Conservation (phyloP, 2,888 invertebrate species). For the Calameuta pallipes region DNA sequence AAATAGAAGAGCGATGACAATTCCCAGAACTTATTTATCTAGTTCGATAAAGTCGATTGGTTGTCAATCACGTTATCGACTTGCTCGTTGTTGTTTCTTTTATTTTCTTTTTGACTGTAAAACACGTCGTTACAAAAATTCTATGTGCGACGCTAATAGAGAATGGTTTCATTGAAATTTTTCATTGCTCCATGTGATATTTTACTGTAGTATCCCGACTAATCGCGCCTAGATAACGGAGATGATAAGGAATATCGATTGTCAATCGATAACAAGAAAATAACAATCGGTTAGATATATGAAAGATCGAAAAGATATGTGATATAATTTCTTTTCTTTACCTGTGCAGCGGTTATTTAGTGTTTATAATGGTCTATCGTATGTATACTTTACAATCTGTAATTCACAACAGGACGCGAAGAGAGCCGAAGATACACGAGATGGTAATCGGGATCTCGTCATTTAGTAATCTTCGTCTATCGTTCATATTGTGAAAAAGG, state of each 20-base stretch:
- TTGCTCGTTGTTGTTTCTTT: neutral
- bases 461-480: neutral
- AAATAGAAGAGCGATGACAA: neutral
- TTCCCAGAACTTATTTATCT: too few species aligned
- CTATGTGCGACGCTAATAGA: neutral
- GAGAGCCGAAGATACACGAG: neutral
- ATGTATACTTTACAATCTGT: neutral
- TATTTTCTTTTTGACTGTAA: neutral
- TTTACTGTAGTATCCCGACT: conserved; percentile 39
- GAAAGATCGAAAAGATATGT: conserved; percentile 7
- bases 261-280: neutral
- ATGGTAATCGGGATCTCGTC: neutral
- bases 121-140: neutral
- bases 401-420: neutral
- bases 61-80: neutral
- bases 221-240: conserved; percentile 24
- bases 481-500: neutral
- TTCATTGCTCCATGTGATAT: conserved; percentile 46
- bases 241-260: neutral
- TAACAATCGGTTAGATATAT: neutral
- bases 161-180: conserved; percentile 28
- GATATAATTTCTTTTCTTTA: conserved; percentile 6
- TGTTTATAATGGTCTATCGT: neutral
- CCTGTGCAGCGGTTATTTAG: neutral
- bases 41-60: too few species aligned